These are phyloP conservation scores for Grus americana DNA, from an alignment of 2,113 vertebrate genomes.

Conservation along the genomic window DNA sequence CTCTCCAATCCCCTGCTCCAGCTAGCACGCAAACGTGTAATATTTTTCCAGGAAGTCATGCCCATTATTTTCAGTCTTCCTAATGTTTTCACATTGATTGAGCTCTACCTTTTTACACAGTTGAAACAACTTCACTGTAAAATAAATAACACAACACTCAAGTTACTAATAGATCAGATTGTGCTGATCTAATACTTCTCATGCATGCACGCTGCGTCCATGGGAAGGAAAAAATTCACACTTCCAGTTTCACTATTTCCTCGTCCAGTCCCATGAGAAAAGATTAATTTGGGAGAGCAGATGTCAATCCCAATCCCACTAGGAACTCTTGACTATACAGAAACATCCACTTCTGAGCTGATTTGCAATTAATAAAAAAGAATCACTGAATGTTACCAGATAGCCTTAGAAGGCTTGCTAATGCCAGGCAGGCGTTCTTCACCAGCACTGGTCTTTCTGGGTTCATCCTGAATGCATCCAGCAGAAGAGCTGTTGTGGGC, in stretches of 20 bases:
- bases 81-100: neutral
- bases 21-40: neutral
- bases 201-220: neutral
- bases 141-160: neutral
- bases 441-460: slow-evolving; percentile 54
- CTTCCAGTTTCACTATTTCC: neutral
- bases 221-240: neutral
- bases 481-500: slow-evolving; percentile 17
- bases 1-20: neutral
- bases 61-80: neutral
- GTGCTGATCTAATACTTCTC: neutral
- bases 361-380: neutral
- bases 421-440: slow-evolving; percentile 59
- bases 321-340: neutral
- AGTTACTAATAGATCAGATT: neutral
- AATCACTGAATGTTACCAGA: slow-evolving; percentile 69
- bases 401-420: slow-evolving; percentile 69
- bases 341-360: neutral
- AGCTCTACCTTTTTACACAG: neutral
- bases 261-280: neutral
- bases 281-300: neutral
- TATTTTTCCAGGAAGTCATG: neutral
- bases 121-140: neutral
- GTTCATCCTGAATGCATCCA: slow-evolving; percentile 54
- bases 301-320: neutral